Evolutionary conservation across 2,797 vertebrate genomes (phyloP), one percentile per base, ranked within the genome.

Genomic region (Manis crassicaudata): DNA sequence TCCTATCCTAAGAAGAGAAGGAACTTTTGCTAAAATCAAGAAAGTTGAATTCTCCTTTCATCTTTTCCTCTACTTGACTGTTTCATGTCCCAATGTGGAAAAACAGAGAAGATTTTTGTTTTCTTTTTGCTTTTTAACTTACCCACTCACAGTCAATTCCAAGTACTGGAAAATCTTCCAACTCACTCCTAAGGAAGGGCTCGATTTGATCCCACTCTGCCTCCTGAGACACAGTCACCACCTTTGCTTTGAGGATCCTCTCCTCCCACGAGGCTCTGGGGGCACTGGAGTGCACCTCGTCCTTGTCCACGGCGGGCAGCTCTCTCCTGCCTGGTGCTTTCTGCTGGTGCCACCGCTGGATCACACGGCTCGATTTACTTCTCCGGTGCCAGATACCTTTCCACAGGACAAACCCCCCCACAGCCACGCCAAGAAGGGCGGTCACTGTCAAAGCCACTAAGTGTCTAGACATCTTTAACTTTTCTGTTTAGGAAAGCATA

Each of bases 121-220:
- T 46, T 27, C 50, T 21, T 91, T 92, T 88, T 75, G 40, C n/a
- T 96, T 96, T 95, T 93, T 95, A 56, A 98, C 99, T 99, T 99
- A 99, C 99, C 99, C 99, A 99, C 98, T 99, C 99, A 97, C 99
- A 99, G 98, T 99, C 99, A 1, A 99, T 98, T 80, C 99, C 99
- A 97, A 99, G 99, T 35, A 99, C 99, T 0, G 99, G 99, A 96
- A 99, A 98, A 65, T 98, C 98, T 1, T 98, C 98, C 97, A 99
- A 98, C 84, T 99, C 99, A 87, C 98, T 97, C 81, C 99, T 98
- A 97, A 99, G 97, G 80, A 98, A 97, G 0, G 99, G 99, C 99
- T 99, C 99, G 46, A 99, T 97, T 72, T 91, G 96, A 96, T 98
- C 98, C 99, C 99, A 99, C 29, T 99, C 99, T 43, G 98, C 98